These are phyloP conservation scores for Hydrolagus colliei DNA, from an alignment of 2,797 vertebrate genomes.

Conservation along the genomic window DNA sequence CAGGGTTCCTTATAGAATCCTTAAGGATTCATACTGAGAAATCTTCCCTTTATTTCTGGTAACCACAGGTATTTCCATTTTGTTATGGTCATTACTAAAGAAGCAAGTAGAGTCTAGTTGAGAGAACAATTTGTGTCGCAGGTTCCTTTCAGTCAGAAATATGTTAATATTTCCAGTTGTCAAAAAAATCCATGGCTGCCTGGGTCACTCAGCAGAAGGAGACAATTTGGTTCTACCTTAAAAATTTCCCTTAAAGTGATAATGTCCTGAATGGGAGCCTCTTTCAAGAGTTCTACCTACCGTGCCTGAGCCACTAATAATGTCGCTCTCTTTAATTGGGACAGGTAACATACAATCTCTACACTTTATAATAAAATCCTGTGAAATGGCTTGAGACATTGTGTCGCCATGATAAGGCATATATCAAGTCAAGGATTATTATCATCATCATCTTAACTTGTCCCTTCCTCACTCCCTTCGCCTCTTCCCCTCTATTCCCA, in stretches of 20 bases:
- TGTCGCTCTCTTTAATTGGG: not conserved
- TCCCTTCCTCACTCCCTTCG: too few relatives aligned
- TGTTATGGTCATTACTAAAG: not conserved
- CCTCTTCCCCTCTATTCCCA: too few relatives aligned
- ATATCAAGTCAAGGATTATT: too few relatives aligned
- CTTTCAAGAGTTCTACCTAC: not conserved
- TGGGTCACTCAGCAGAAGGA: not conserved
- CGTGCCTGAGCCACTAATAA: not conserved
- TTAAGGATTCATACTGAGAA: not conserved
- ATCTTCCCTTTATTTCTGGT: not conserved
- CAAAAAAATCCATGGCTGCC: constrained; percentile 10
- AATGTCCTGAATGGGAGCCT: not conserved
- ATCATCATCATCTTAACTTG: too few relatives aligned
- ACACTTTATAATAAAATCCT: too few relatives aligned
- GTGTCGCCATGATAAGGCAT: too few relatives aligned
- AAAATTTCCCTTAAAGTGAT: not conserved
- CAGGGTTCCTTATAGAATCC: not conserved
- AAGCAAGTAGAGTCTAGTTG: constrained; percentile 13
- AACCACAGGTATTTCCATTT: constrained; percentile 15
- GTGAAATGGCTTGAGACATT: too few relatives aligned
- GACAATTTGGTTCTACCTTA: not conserved
- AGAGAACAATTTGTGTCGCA: not conserved
- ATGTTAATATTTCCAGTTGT: constrained; percentile 14
- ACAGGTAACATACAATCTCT: too few relatives aligned
- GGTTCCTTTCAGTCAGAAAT: constrained; percentile 16